A percentile compares a stretch with the other conserved stretches of the same genome.
Conservation (phyloP, 2,797 vertebrate genomes). For the Centroberyx gerrardi region DNA sequence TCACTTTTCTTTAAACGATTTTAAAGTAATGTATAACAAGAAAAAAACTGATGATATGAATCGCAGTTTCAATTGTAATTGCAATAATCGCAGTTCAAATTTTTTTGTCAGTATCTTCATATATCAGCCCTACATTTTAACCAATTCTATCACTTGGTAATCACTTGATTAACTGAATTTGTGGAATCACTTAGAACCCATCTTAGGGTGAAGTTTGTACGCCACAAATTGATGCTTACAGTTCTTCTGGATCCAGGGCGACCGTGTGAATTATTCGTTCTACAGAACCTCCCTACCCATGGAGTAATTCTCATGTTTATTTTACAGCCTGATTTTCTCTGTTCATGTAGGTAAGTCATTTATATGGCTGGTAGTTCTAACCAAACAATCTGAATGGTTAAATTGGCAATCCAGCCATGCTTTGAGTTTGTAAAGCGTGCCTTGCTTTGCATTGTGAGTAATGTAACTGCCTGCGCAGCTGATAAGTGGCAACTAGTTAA, state of each 20-base stretch:
- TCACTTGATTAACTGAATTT: neutral
- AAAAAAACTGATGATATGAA: too few species aligned
- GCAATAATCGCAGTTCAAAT: too few species aligned
- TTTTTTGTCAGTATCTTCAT: too few species aligned
- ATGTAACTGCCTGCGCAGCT: neutral
- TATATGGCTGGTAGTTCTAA: neutral
- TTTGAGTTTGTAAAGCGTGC: slow-evolving; percentile 1
- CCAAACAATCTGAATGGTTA: neutral
- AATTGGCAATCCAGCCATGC: neutral
- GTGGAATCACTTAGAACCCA: neutral
- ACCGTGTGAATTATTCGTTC: neutral
- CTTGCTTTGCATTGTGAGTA: slow-evolving; percentile 1
- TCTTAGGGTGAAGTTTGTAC: neutral
- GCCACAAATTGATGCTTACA: neutral
- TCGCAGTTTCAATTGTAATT: neutral
- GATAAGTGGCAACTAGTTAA: slow-evolving; percentile 1
- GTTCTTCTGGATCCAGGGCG: neutral
- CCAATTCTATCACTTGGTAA: neutral
- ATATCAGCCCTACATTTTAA: neutral
- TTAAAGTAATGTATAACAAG: too few species aligned
- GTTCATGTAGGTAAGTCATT: neutral
- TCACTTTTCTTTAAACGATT: too few species aligned
- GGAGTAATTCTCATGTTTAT: neutral
- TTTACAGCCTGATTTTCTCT: slow-evolving; percentile 5
- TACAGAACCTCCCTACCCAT: neutral